These are phyloP conservation scores for Synodontis membranacea DNA, from an alignment of 2,113 vertebrate genomes.

Conservation along the genomic window DNA sequence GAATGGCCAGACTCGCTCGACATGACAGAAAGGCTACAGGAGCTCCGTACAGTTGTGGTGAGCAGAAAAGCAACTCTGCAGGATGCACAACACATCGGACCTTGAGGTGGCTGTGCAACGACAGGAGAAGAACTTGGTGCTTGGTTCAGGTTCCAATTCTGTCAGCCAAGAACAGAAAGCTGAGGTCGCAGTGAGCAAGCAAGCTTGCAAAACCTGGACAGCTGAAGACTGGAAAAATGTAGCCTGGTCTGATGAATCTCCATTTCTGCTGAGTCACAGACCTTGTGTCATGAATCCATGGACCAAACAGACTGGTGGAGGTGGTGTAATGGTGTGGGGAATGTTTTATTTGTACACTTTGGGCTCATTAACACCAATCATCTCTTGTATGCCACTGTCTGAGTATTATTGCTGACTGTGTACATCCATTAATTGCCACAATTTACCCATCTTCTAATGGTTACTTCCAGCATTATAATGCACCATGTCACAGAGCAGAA, in stretches of 20 bases:
- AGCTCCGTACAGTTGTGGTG: neutral
- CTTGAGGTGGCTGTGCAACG: neutral
- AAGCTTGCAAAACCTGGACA: neutral
- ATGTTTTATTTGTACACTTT: too few relatives aligned
- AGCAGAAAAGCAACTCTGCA: neutral
- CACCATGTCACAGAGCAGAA: neutral
- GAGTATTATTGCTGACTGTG: neutral
- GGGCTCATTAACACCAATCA: too few relatives aligned
- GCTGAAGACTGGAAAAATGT: neutral
- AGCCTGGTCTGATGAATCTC: neutral
- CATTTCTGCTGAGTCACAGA: neutral
- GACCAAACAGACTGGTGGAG: too few relatives aligned
- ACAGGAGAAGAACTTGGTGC: neutral
- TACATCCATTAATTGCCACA: neutral
- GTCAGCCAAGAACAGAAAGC: neutral
- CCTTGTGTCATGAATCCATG: too few relatives aligned
- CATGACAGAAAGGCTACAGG: neutral
- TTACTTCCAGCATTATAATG: neutral
- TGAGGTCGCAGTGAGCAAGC: neutral
- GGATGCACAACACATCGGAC: neutral
- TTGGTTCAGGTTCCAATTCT: neutral
- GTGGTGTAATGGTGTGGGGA: too few relatives aligned
- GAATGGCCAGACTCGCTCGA: too few relatives aligned
- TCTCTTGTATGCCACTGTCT: neutral
- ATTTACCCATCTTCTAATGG: neutral